Base-by-base conservation (phyloP, 2,113 vertebrate genomes). In the Pontoporia blainvillei region DNA sequence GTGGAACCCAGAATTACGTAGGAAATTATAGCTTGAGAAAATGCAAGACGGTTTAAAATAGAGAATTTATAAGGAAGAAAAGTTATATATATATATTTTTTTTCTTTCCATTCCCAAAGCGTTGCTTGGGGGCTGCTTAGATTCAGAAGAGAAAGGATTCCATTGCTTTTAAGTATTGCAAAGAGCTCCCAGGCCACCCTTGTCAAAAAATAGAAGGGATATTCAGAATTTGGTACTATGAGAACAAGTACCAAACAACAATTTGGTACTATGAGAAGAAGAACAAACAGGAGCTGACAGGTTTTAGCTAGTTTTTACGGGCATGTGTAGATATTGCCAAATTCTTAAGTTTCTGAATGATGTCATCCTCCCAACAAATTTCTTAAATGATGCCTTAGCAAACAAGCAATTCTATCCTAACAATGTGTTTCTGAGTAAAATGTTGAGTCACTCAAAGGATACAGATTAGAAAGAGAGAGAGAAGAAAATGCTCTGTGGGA, bases 361-460 rank as follows among this genome's bases (percentile, higher is more conserved):
- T 3, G 20, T 96, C 95, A 97, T 69, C 36, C 57, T 67, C 41
- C 25, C 62, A 86, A 78, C 21, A 82, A 46, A 90, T 96, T 97
- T 96, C 93, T 91, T 72, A 82, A 97, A 94, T 20, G 86, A 8
- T 57, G 29, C 34, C 69, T 89, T 84, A 72, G 49, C 82, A 83
- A 79, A 61, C 13, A 96, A 64, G 61, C 31, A 75, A 76, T 81
- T 96, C 76, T 95, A 86, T 59, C 90, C 49, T 73, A 95, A 31
- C 92, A 90, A 96, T 90, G 85, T n/a, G 44, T 82, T 96, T 90
- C 93, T 97, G 97, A 97, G 95, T 97, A 97, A 97, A 98, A 86
- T 67, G 96, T 95, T 98, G 97, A 98, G 92, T 98, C 98, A 98
- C 66, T 91, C 96, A 81, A 95, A 96, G 91, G 41, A 83, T 61